These are phyloP conservation scores for Cryptus armator DNA, from an alignment of 2,888 invertebrate species.

Conservation along the genomic window DNA sequence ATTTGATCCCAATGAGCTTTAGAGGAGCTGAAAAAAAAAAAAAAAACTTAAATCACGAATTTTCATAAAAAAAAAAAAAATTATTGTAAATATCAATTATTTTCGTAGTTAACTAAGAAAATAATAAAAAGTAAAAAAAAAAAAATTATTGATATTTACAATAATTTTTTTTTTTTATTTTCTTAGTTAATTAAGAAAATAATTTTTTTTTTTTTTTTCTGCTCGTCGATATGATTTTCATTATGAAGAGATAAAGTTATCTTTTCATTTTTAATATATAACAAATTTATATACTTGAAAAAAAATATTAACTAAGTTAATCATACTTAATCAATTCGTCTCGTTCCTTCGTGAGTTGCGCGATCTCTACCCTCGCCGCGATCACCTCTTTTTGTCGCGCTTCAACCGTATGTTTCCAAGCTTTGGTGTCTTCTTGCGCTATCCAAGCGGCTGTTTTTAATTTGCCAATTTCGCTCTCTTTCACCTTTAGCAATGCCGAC, in stretches of 20 bases:
- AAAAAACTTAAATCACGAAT: slow-evolving; percentile 2
- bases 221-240: slow-evolving; percentile 51
- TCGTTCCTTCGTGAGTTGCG: slow-evolving; percentile 48
- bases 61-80: background rate
- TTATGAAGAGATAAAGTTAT: slow-evolving; percentile 49
- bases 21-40: slow-evolving; percentile 25
- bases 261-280: background rate
- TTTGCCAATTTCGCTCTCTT: slow-evolving; percentile 45
- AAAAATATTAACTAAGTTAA: too few relatives aligned
- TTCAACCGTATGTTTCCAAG: slow-evolving; percentile 40
- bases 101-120: too few relatives aligned
- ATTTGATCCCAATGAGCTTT: slow-evolving; percentile 53
- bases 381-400: slow-evolving; percentile 35
- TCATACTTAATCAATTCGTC: slow-evolving; percentile 46
- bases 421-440: slow-evolving; percentile 24
- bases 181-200: too few relatives aligned
- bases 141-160: background rate
- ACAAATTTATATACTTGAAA: too few relatives aligned
- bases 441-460: slow-evolving; percentile 42
- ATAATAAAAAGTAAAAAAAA: too few relatives aligned
- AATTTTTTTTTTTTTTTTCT: background rate
- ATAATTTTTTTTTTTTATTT: background rate
- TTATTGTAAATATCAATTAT: background rate
- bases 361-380: slow-evolving; percentile 29
- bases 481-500: slow-evolving; percentile 33